These are phyloP conservation scores for Microctonus aethiopoides DNA, from an alignment of 2,888 invertebrate genomes.

Conservation along the genomic window DNA sequence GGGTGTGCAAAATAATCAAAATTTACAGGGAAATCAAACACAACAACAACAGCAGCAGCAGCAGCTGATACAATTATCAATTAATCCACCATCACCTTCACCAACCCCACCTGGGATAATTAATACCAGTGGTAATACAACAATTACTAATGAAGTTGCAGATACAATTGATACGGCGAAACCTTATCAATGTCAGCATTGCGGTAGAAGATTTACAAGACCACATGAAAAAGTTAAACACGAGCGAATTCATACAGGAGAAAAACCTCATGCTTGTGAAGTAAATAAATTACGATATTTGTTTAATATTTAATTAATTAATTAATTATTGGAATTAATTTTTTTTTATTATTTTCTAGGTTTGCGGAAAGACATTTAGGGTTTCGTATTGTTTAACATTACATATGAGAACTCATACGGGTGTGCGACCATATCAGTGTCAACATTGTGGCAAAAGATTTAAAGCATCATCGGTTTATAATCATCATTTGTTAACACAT, in stretches of 20 bases:
- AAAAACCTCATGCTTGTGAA: constrained; percentile 82
- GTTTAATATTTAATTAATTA: background rate
- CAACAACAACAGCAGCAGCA: constrained; percentile 5
- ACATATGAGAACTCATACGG: constrained; percentile 84
- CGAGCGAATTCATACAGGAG: constrained; percentile 85
- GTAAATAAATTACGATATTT: constrained; percentile 39
- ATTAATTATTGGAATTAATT: background rate
- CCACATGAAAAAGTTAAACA: constrained; percentile 88
- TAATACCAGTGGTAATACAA: constrained; percentile 21
- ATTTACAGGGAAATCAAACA: constrained; percentile 1
- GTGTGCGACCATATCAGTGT: constrained; percentile 81
- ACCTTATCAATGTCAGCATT: constrained; percentile 79
- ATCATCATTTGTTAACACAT: constrained; percentile 81
- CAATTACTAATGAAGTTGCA: constrained; percentile 11
- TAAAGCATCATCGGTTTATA: constrained; percentile 83
- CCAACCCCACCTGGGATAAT: constrained; percentile 40
- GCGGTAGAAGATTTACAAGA: constrained; percentile 77
- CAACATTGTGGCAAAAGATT: constrained; percentile 79
- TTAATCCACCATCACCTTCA: constrained; percentile 30
- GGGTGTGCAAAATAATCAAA: constrained; percentile 42
- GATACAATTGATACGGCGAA: constrained; percentile 51
- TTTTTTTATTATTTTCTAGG: constrained; percentile 58
- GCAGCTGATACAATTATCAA: background rate
- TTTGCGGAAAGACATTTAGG: constrained; percentile 83
- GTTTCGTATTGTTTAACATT: constrained; percentile 83